phyloP scores from a whole-genome alignment of 2,888 invertebrate species.

The Spisula solida region DNA sequence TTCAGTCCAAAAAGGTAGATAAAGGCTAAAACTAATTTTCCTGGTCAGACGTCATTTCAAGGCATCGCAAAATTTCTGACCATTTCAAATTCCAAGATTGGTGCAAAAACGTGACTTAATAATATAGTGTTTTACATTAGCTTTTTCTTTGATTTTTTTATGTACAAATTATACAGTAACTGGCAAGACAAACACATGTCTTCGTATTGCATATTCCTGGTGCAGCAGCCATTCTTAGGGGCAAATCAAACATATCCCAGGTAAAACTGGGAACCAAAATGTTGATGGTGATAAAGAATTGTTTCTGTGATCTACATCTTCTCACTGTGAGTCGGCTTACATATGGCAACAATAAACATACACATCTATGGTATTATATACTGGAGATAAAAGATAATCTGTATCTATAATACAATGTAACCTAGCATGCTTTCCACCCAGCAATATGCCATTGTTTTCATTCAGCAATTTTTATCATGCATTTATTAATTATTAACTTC shows the following conservation, averaged over 20 bases:
- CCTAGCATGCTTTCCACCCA: not conserved
- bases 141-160: too few species aligned
- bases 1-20: too few species aligned
- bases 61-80: too few species aligned
- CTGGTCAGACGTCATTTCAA: too few species aligned
- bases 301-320: not conserved
- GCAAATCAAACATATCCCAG: not conserved
- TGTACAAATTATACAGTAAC: too few species aligned
- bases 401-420: not conserved
- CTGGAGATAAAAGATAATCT: not conserved
- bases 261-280: slow-evolving; percentile 17
- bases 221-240: not conserved
- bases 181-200: too few species aligned
- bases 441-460: not conserved
- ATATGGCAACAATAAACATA: slow-evolving; percentile 22
- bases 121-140: too few species aligned
- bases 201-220: not conserved
- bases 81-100: too few species aligned
- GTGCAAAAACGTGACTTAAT: too few species aligned
- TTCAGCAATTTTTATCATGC: not conserved
- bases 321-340: not conserved
- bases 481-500: too few species aligned
- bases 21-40: too few species aligned
- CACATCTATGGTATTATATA: not conserved
- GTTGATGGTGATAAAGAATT: not conserved